Evolutionary conservation across 2,888 invertebrate species (phyloP).

Genomic region (Mesoligia furuncula): DNA sequence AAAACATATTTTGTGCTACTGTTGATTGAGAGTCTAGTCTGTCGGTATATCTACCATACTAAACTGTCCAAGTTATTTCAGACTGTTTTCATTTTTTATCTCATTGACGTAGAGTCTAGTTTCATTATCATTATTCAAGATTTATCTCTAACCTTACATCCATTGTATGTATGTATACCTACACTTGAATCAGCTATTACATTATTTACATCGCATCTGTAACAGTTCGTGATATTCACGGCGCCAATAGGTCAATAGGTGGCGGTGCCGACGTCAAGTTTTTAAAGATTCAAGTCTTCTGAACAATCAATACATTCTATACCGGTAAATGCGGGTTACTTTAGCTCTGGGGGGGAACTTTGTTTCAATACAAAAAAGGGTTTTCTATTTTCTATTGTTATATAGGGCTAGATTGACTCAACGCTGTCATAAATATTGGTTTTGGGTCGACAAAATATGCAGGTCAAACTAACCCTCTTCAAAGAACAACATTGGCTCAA

Average conservation of each 20-base stretch:
- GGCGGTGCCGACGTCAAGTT: not conserved
- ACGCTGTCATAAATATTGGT: too few relatives aligned
- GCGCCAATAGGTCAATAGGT: not conserved
- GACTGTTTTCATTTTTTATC: slow-evolving; percentile 38
- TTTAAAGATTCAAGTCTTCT: slow-evolving; percentile 1
- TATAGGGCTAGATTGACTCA: too few relatives aligned
- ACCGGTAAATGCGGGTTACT: too few relatives aligned
- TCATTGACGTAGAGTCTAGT: slow-evolving; percentile 29
- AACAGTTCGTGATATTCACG: not conserved
- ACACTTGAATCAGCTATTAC: slow-evolving; percentile 9
- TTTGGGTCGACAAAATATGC: too few relatives aligned
- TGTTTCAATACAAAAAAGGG: too few relatives aligned
- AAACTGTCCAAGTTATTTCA: not conserved
- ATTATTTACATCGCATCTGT: slow-evolving; percentile 18
- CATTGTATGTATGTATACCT: slow-evolving; percentile 5
- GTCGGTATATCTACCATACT: not conserved
- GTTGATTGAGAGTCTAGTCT: not conserved
- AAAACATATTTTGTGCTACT: too few relatives aligned
- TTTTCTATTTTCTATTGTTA: too few relatives aligned
- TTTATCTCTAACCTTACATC: slow-evolving; percentile 36
- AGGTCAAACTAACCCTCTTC: too few relatives aligned
- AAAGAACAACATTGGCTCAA: too few relatives aligned
- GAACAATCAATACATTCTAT: slow-evolving; percentile 14
- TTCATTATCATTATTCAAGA: slow-evolving; percentile 19
- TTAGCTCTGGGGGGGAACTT: too few relatives aligned